phyloP scores from a whole-genome alignment of 2,797 vertebrate species.

The Sebastes melanostomus region DNA sequence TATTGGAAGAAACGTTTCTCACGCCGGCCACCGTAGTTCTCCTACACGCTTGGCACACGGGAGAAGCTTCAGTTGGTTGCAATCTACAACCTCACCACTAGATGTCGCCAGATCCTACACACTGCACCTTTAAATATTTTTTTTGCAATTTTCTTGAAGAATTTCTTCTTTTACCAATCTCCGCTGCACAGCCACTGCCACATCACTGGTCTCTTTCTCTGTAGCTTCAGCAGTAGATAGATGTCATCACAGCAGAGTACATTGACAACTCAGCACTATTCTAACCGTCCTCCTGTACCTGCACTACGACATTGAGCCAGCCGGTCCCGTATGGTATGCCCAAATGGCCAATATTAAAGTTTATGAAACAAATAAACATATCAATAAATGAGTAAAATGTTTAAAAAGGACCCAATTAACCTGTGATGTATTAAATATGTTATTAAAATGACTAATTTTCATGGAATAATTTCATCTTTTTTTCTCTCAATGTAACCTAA shows the following conservation, averaged over 20 bases:
- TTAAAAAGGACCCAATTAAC: not conserved
- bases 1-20: too few relatives aligned
- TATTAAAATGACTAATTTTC: not conserved
- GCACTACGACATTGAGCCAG: not conserved
- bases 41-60: too few relatives aligned
- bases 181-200: not conserved
- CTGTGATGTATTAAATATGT: not conserved
- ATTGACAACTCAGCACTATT: not conserved
- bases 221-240: not conserved
- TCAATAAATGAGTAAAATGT: not conserved
- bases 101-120: too few relatives aligned
- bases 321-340: not conserved
- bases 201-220: not conserved
- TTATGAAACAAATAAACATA: not conserved
- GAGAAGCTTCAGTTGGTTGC: too few relatives aligned
- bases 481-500: not conserved
- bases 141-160: not conserved
- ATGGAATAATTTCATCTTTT: not conserved
- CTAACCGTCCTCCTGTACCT: not conserved
- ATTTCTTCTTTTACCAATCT: not conserved
- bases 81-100: too few relatives aligned
- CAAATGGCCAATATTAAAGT: not conserved
- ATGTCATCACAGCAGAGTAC: not conserved
- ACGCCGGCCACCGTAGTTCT: too few relatives aligned
- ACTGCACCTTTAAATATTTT: not conserved